Evolutionary conservation across 2,888 invertebrate genomes (phyloP).

Genomic region (Polyommatus icarus): DNA sequence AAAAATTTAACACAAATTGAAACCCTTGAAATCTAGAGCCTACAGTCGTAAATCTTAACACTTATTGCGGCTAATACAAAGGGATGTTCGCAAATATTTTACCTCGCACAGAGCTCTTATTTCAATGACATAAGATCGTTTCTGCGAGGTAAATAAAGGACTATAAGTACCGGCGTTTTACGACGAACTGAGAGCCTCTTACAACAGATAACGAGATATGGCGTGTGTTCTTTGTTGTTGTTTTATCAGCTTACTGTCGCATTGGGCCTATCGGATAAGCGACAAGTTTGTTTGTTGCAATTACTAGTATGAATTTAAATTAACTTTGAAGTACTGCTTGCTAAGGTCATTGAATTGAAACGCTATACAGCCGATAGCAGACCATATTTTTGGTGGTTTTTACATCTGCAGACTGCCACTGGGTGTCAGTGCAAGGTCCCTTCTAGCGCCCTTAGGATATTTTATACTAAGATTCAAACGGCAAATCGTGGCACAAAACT

Average conservation of each 20-base stretch:
- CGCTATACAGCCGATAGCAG: no score
- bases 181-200: not conserved
- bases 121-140: not conserved
- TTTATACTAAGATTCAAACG: no score
- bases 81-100: not conserved
- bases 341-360: no score
- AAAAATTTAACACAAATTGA: not conserved
- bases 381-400: no score
- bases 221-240: conserved; percentile 5
- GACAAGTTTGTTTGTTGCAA: not conserved
- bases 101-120: not conserved
- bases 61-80: not conserved
- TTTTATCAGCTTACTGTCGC: not conserved
- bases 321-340: no score
- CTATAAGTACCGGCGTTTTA: not conserved
- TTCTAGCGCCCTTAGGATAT: no score
- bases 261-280: not conserved
- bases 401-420: no score
- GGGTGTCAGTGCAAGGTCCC: no score
- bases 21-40: not conserved
- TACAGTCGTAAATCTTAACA: not conserved
- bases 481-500: no score
- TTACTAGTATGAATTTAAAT: no score
- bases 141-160: not conserved
- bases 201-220: conserved; percentile 3